A percentile compares a stretch with the other conserved stretches of the same genome.
phyloP scores from a whole-genome alignment of 2,888 invertebrate genomes.

The Cordilura impudica region DNA sequence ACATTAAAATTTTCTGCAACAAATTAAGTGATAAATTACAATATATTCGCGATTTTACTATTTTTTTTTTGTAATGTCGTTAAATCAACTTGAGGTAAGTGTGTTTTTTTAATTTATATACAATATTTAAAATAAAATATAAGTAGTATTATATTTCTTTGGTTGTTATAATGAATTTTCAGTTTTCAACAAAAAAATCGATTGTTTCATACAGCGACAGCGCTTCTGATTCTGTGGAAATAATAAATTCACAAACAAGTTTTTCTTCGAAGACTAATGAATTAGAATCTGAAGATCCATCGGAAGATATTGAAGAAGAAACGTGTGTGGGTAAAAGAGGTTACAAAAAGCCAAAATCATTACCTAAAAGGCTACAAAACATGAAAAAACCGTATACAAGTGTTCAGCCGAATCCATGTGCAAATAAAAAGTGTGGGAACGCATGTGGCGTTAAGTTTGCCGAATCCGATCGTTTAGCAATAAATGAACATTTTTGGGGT shows the following conservation, averaged over 20 bases:
- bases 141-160: background rate
- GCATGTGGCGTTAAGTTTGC: too few relatives aligned
- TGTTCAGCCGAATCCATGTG: constrained; percentile 28
- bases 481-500: constrained; percentile 49
- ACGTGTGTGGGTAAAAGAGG: background rate
- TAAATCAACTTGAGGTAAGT: too few relatives aligned
- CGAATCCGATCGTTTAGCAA: too few relatives aligned
- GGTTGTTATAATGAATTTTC: background rate
- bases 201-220: constrained; percentile 7
- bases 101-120: background rate
- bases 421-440: constrained; percentile 23
- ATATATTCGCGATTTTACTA: too few relatives aligned
- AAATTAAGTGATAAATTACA: constrained; percentile 3
- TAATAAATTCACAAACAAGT: background rate
- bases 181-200: background rate
- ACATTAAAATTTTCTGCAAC: background rate
- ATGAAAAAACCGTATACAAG: too few relatives aligned
- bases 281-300: too few relatives aligned
- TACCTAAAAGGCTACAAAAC: constrained; percentile 30
- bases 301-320: constrained; percentile 3
- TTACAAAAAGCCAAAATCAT: too few relatives aligned
- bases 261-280: too few relatives aligned
- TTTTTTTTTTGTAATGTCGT: too few relatives aligned
- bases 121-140: background rate
- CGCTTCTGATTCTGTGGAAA: background rate